Base-by-base conservation (phyloP, 2,113 vertebrate genomes). In the Gambusia holbrooki region DNA sequence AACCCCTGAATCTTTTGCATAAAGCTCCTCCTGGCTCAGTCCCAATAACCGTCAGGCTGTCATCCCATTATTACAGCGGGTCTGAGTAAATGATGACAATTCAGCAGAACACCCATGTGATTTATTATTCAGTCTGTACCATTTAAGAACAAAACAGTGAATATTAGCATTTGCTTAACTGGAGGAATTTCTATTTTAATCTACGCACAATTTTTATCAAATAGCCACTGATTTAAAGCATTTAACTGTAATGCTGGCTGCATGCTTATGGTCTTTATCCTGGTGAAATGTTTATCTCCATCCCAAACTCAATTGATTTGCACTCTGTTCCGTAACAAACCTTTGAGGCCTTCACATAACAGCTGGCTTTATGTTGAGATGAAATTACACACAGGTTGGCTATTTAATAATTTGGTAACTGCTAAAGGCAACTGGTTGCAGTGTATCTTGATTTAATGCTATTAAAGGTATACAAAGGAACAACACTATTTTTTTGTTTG, bases 1-100 rank as follows among this genome's bases (percentile, higher is more conserved):
- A 60, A 79, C 69, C 80, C 74, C 65, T 62, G 66, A 32, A 74
- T 54, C 73, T 69, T 60, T 62, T 42, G n/a, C 35, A n/a, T 54
- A 74, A 51, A 71, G 54, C 40, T 78, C 58, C 72, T 54, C 79
- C 78, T 73, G 84, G 74, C 76, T 80, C 63, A 1, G 60, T 51
- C 15, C 78, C 32, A 7, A 66, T 17, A 17, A 60, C 48, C 65
- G 54, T 66, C 74, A 85, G 69, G 63, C 79, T 78, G 7, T 71
- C 40, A 62, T 37, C 51, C 70, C 81, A 37, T 77, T 79, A 77
- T 73, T 75, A 48, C 17, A 32, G 28, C 28, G 40, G 4, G 61
- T 61, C 27, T 19, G 62, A 6, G 71, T 48, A 32, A 48, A 69
- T 71, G 48, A 45, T 14, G 65, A 73, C 60, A 68, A 48, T 51